Conservation (phyloP, 2,797 vertebrate genomes). For the Lithobates sylvaticus region DNA sequence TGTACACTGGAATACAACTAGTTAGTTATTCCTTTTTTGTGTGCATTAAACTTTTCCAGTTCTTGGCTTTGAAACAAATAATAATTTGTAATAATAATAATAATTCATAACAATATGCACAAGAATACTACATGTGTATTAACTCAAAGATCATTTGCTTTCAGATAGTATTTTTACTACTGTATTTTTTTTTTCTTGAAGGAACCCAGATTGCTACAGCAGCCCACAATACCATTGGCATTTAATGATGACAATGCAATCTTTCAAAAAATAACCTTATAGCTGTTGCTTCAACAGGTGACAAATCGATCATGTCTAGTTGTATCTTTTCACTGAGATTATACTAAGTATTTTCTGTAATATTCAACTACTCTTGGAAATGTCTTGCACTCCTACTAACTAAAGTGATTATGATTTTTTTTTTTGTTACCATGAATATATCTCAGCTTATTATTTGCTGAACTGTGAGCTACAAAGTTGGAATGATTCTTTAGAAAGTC, state of each 20-base stretch:
- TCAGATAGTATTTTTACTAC: conserved; percentile 55
- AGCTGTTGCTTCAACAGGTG: conserved; percentile 26
- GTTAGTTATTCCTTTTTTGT: too few species aligned
- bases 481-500: conserved; percentile 40
- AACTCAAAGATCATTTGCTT: conserved; percentile 18
- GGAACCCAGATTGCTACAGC: conserved; percentile 54
- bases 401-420: conserved; percentile 47
- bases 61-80: background rate
- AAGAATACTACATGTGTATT: conserved; percentile 10
- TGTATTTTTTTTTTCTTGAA: conserved; percentile 40
- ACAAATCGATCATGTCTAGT: conserved; percentile 24
- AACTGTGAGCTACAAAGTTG: conserved; percentile 46
- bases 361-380: conserved; percentile 46
- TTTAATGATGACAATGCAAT: conserved; percentile 57
- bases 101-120: background rate
- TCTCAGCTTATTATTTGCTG: conserved; percentile 43
- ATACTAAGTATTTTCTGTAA: conserved; percentile 48
- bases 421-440: conserved; percentile 38
- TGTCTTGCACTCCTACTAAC: conserved; percentile 45
- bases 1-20: too few species aligned
- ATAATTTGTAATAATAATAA: too few species aligned
- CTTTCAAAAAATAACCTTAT: conserved; percentile 16
- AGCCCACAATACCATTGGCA: conserved; percentile 52
- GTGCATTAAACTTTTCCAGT: background rate
- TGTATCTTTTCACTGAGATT: conserved; percentile 30